phyloP scores from a whole-genome alignment of 2,888 invertebrate genomes.

The Sericinus montela region DNA sequence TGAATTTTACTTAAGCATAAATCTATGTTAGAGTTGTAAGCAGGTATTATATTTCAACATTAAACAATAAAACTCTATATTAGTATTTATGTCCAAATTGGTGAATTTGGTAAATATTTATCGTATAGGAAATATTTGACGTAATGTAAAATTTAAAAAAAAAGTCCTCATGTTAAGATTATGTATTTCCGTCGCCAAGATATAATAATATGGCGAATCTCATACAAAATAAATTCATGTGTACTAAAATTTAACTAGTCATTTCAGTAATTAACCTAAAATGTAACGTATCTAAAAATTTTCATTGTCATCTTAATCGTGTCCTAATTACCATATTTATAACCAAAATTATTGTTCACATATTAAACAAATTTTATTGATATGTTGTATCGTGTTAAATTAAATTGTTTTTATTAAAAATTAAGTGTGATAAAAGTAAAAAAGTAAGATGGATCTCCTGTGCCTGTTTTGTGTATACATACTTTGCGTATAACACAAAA shows the following conservation, averaged over 20 bases:
- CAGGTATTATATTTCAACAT: not conserved
- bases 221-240: slow-evolving; percentile 23
- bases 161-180: too few relatives aligned
- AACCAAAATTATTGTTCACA: slow-evolving; percentile 74
- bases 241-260: slow-evolving; percentile 32
- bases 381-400: slow-evolving; percentile 61
- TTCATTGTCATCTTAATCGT: slow-evolving; percentile 40
- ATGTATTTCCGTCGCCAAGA: not conserved
- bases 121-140: too few relatives aligned
- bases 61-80: too few relatives aligned
- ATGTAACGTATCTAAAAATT: slow-evolving; percentile 28
- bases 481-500: too few relatives aligned
- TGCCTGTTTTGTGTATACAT: too few relatives aligned
- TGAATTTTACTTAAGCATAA: not conserved
- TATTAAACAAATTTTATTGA: slow-evolving; percentile 74
- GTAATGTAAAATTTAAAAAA: too few relatives aligned
- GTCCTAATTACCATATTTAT: slow-evolving; percentile 38
- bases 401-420: slow-evolving; percentile 57
- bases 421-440: slow-evolving; percentile 57
- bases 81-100: too few relatives aligned
- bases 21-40: too few relatives aligned
- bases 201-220: slow-evolving; percentile 14
- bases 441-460: too few relatives aligned
- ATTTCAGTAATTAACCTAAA: slow-evolving; percentile 30
- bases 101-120: too few relatives aligned